phyloP scores from a whole-genome alignment of 2,888 invertebrate genomes.

The Andrena bicolor region DNA sequence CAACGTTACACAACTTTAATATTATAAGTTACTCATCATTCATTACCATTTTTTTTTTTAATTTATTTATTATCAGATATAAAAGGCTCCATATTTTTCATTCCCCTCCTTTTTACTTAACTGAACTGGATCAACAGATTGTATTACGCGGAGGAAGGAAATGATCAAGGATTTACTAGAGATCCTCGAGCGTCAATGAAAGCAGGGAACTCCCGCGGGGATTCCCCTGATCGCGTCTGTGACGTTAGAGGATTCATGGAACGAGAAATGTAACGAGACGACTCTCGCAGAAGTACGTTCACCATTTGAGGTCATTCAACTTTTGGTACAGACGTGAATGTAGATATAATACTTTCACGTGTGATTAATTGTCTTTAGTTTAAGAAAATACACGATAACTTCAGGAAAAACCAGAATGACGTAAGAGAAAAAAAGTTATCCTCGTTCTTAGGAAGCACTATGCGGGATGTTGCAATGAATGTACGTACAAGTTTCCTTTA shows the following conservation, averaged over 20 bases:
- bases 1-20: too few relatives aligned
- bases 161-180: constrained; percentile 7
- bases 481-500: not conserved
- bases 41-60: too few relatives aligned
- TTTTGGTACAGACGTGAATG: not conserved
- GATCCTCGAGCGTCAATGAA: constrained; percentile 15
- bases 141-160: not conserved
- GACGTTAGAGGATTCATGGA: constrained; percentile 35
- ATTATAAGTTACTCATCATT: too few relatives aligned
- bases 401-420: not conserved
- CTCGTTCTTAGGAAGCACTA: not conserved
- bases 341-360: not conserved
- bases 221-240: constrained; percentile 37
- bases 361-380: constrained; percentile 1
- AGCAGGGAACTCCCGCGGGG: constrained; percentile 32
- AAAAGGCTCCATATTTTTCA: too few relatives aligned
- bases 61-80: too few relatives aligned
- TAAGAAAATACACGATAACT: not conserved
- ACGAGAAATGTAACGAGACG: constrained; percentile 13
- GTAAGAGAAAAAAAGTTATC: not conserved
- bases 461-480: not conserved
- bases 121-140: not conserved
- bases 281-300: constrained; percentile 30
- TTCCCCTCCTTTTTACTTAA: not conserved
- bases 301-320: constrained; percentile 21